Conservation (phyloP, 2,888 invertebrate genomes). For the Lasioglossum malachurum region DNA sequence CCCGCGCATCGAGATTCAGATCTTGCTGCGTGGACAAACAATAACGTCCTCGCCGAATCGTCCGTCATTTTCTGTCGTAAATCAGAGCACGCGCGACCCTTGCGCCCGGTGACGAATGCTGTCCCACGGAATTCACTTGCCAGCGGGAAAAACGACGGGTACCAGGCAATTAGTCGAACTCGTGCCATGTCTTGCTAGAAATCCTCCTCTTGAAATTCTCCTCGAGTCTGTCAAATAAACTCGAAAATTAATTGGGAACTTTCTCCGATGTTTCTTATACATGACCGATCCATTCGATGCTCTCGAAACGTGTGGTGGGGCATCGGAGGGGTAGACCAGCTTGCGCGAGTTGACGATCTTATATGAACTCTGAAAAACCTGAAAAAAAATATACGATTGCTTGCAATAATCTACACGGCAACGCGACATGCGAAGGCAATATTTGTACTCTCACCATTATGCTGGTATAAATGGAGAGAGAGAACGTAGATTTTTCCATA, state of each 20-base stretch:
- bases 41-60: slow-evolving; percentile 51
- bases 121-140: slow-evolving; percentile 24
- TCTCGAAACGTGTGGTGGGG: not conserved
- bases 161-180: not conserved
- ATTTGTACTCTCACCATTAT: too few relatives aligned
- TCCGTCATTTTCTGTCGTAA: slow-evolving; percentile 61
- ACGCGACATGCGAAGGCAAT: too few relatives aligned
- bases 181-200: not conserved
- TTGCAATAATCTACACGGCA: too few relatives aligned
- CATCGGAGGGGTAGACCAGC: not conserved
- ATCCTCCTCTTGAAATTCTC: not conserved
- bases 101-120: slow-evolving; percentile 39
- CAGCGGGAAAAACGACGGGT: not conserved
- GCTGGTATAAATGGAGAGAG: too few relatives aligned
- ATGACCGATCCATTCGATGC: not conserved
- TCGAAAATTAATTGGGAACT: not conserved
- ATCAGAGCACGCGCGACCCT: slow-evolving; percentile 50
- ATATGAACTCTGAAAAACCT: too few relatives aligned
- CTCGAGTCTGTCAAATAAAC: not conserved
- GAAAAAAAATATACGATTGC: too few relatives aligned
- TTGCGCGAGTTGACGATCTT: not conserved
- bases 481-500: too few relatives aligned
- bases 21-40: slow-evolving; percentile 63
- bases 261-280: not conserved
- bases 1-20: slow-evolving; percentile 63